Evolutionary conservation across 1,140 invertebrate genomes (phyloP).

Genomic region (Caenorhabditis inopinata): DNA sequence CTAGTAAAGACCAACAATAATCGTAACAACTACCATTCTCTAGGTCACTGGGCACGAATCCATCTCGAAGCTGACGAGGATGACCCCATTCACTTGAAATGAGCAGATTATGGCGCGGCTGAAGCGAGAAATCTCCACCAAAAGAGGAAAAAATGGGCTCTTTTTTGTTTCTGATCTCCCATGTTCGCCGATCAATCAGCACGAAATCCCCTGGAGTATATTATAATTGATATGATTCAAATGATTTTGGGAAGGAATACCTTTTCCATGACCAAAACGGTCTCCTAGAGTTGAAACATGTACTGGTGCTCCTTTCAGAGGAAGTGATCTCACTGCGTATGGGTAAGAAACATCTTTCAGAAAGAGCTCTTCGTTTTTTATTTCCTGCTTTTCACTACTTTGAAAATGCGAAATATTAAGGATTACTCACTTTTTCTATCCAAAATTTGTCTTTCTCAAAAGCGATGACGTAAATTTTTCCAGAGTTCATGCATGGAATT

Average conservation of each 20-base stretch:
- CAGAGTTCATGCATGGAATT: conserved; percentile 44
- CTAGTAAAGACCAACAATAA: neutral
- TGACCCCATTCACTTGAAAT: conserved; percentile 44
- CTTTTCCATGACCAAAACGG: conserved; percentile 44
- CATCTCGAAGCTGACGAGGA: conserved; percentile 19
- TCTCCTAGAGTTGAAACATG: conserved; percentile 46
- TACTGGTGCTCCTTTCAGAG: conserved; percentile 40
- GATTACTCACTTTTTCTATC: conserved; percentile 40
- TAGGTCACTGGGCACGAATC: conserved; percentile 19
- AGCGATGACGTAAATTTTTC: conserved; percentile 44
- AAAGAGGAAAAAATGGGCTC: neutral
- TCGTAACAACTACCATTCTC: conserved; percentile 33
- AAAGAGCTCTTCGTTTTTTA: conserved; percentile 24
- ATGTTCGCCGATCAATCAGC: conserved; percentile 24
- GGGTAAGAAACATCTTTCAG: conserved; percentile 31
- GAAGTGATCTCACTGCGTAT: conserved; percentile 40
- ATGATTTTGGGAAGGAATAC: neutral
- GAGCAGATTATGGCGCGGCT: conserved; percentile 40
- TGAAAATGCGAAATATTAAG: neutral
- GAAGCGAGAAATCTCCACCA: conserved; percentile 45
- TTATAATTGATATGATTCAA: neutral
- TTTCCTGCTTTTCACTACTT: conserved; percentile 19
- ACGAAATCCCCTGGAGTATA: conserved; percentile 28
- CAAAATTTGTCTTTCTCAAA: conserved; percentile 8
- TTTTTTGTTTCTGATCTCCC: conserved; percentile 1